Conservation (phyloP, 2,888 invertebrate genomes). For the Cheiracanthium punctorium region DNA sequence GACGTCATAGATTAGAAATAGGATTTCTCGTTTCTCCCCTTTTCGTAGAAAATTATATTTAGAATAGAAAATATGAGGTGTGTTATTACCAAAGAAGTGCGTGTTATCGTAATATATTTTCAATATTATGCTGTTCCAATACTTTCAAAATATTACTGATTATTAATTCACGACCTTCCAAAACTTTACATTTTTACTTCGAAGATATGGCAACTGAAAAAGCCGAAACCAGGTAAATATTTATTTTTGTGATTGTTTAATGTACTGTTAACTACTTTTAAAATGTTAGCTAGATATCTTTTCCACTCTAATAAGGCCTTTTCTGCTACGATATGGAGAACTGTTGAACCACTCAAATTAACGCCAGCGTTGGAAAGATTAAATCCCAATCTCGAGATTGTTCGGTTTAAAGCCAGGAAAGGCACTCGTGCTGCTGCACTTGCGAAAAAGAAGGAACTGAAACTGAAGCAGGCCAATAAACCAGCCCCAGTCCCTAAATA, state of each 20-base stretch:
- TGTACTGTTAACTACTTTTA: background rate
- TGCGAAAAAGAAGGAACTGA: constrained; percentile 35
- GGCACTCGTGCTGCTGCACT: constrained; percentile 35
- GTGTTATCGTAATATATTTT: too few species aligned
- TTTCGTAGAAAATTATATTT: too few species aligned
- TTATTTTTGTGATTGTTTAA: background rate
- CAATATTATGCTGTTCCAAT: too few species aligned
- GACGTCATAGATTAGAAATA: too few species aligned
- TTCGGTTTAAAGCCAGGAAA: constrained; percentile 50
- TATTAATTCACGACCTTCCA: too few species aligned
- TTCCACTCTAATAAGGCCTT: background rate
- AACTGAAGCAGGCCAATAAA: constrained; percentile 32
- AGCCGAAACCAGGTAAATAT: background rate
- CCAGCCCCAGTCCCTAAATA: constrained; percentile 46
- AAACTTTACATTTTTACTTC: too few species aligned
- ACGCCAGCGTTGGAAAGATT: background rate
- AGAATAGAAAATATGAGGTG: too few species aligned
- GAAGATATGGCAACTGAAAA: background rate
- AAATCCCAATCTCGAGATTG: constrained; percentile 32
- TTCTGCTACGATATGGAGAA: background rate
- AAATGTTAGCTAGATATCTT: background rate
- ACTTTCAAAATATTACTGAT: too few species aligned
- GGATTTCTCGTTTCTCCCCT: too few species aligned
- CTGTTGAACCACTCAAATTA: background rate
- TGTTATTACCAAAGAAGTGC: too few species aligned